Evolutionary conservation across 2,888 invertebrate species (phyloP).

Genomic region (Melipona beecheii): DNA sequence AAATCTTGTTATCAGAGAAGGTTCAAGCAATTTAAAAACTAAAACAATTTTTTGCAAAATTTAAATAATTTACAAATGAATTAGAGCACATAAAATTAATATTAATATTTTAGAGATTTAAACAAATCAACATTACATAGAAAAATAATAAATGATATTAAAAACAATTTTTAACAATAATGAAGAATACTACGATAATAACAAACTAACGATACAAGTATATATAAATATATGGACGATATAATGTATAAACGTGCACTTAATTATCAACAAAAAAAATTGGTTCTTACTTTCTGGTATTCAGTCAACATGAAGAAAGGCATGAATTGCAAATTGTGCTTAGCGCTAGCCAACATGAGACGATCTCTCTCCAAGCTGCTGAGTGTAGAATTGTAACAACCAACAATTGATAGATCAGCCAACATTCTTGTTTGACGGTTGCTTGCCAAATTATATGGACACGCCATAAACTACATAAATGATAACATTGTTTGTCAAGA

Average conservation of each 20-base stretch:
- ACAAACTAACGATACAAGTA: neutral
- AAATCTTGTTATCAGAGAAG: conserved; percentile 25
- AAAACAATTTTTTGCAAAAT: conserved; percentile 1
- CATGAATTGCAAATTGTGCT: conserved; percentile 96
- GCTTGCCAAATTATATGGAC: conserved; percentile 96
- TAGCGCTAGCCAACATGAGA: conserved; percentile 97
- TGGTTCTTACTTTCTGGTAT: conserved; percentile 90
- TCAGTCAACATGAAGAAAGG: conserved; percentile 99
- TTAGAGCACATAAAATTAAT: neutral
- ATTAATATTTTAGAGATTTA: neutral
- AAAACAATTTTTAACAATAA: neutral
- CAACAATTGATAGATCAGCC: conserved; percentile 96
- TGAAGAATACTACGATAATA: conserved; percentile 3
- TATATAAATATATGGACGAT: conserved; percentile 11
- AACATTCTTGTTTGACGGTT: conserved; percentile 99
- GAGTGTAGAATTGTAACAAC: conserved; percentile 96
- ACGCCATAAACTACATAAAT: conserved; percentile 90
- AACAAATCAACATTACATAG: neutral
- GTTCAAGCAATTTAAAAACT: neutral
- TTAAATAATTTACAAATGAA: neutral
- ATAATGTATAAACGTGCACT: conserved; percentile 29
- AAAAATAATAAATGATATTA: neutral
- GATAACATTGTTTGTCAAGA: conserved; percentile 34
- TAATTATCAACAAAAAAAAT: conserved; percentile 37
- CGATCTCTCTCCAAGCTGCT: conserved; percentile 90